These are phyloP conservation scores for Otocyon megalotis DNA, from an alignment of 2,113 vertebrate genomes.

Conservation along the genomic window DNA sequence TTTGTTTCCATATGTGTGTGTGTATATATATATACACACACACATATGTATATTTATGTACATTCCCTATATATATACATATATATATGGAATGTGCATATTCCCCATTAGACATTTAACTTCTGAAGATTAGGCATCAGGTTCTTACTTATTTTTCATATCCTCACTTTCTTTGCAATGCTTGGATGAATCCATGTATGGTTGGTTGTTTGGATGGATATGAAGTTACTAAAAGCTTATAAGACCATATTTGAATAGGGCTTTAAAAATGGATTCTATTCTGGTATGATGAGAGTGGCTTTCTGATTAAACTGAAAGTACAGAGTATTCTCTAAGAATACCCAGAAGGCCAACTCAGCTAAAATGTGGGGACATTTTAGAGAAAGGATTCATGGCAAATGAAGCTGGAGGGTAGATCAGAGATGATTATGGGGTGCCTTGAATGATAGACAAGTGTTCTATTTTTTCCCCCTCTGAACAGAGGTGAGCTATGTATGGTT, in stretches of 20 bases:
- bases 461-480: background rate
- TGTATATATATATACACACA: too few relatives aligned
- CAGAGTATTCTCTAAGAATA: background rate
- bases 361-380: background rate
- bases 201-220: background rate
- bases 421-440: background rate
- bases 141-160: background rate
- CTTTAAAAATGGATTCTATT: slow-evolving; percentile 5
- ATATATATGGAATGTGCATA: too few relatives aligned
- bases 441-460: background rate
- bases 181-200: background rate
- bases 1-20: background rate
- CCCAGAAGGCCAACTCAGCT: background rate
- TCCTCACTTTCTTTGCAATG: background rate
- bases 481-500: background rate
- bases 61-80: too few relatives aligned
- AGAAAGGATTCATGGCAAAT: background rate
- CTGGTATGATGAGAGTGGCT: background rate
- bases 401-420: background rate
- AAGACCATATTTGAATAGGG: background rate
- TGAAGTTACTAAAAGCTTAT: slow-evolving; percentile 32
- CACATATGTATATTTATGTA: background rate
- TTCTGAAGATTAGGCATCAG: background rate
- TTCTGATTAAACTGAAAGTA: slow-evolving; percentile 30
- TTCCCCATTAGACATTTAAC: background rate